Percentiles rank a stretch among this genome's conserved stretches.
Conservation (phyloP, 2,888 invertebrate species). For the Drosophila colorata region DNA sequence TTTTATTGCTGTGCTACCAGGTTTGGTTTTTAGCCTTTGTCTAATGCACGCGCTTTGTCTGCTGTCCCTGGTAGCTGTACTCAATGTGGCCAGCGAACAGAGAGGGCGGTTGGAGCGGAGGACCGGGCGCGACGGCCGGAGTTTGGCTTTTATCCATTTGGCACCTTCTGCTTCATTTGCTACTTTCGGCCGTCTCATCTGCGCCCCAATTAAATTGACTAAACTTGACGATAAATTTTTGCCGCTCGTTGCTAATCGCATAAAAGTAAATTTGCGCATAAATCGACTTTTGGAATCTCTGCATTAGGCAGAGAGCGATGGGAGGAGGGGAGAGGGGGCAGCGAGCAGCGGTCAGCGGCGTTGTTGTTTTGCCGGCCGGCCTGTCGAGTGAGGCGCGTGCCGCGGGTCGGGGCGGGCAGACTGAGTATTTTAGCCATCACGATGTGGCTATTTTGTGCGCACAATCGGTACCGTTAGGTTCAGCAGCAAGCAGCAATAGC, state of each 20-base stretch:
- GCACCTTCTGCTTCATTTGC: conserved; percentile 57
- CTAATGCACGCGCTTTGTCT: conserved; percentile 53
- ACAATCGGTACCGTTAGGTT: conserved; percentile 80
- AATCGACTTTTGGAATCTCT: conserved; percentile 71
- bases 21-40: conserved; percentile 63
- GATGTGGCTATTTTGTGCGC: conserved; percentile 79
- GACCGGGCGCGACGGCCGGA: neutral
- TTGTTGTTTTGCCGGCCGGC: conserved; percentile 56
- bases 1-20: conserved; percentile 82
- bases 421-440: conserved; percentile 66
- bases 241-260: conserved; percentile 78
- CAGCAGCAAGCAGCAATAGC: conserved; percentile 34
- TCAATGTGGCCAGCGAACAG: neutral
- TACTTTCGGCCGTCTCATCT: conserved; percentile 44
- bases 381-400: conserved; percentile 63
- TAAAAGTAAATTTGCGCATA: conserved; percentile 82
- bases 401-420: conserved; percentile 11
- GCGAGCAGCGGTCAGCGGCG: conserved; percentile 25
- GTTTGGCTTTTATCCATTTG: conserved; percentile 46
- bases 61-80: neutral
- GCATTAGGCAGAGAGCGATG: conserved; percentile 18
- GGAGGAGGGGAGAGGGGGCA: neutral
- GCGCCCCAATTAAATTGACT: conserved; percentile 80
- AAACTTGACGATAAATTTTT: conserved; percentile 78
- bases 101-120: neutral